Base-by-base conservation (phyloP, 1,140 invertebrate species). In the Platyscapa corneri region DNA sequence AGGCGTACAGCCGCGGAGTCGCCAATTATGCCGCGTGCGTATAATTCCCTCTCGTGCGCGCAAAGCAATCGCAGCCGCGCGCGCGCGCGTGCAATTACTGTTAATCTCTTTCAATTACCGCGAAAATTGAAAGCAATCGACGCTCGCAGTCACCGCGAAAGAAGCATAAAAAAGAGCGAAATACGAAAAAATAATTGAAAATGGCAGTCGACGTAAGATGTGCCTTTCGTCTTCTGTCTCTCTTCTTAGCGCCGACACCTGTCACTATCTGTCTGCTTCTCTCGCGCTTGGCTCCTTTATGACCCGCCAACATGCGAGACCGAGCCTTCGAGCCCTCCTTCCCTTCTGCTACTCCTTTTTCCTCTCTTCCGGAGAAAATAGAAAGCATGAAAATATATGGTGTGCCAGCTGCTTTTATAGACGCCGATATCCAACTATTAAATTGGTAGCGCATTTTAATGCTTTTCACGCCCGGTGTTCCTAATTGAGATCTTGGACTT, bases 71-170 rank as follows among this genome's bases (percentile, higher is more conserved):
- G 83, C n/a, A 84, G 60, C n/a, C 46, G 64, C 64, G 30, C 32
- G 42, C 76, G 65, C 37, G 49, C 37, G 56, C 64, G 42, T 46
- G 81, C 85, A 79, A 86, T 86, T 86, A 86, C 77, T 82, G 86
- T 84, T 86, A 86, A 86, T 86, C 86, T 82, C 39, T 80, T 84
- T 82, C 86, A 81, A 86, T 86, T 84, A 84, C 82, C 77, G 78
- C 39, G 82, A 86, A 84, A 86, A 86, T 84, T 84, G 86, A 84
- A 86, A 86, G 85, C 81, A 60, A 74, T 78, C 81, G 81, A 32
- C 65, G 67, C 37, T 32, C 65, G n/a, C 16, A 42, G 76, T 65
- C 77, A 67, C 53, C 74, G 67, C 67, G 65, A 82, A 8, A 32
- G 5, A 27, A 39, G 18, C 65, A 56, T 6, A 76, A 74, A 74